Evolutionary conservation across 2,113 vertebrate species (phyloP), one percentile per base, ranked within the genome.

Genomic region (Galemys pyrenaicus): DNA sequence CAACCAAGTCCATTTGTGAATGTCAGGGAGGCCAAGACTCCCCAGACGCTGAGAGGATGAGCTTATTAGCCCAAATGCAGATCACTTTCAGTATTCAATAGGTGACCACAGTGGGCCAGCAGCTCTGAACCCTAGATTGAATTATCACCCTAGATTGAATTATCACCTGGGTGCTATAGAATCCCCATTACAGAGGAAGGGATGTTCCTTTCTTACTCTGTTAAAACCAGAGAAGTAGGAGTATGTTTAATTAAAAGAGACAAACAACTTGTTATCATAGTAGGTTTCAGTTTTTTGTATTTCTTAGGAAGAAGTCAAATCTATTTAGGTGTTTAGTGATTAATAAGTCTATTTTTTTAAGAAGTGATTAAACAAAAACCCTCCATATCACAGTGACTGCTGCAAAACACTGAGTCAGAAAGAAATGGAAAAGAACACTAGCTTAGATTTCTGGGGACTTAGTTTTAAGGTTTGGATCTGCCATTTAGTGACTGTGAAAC

Each of bases 301-400:
- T 30, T 37, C 24, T 46, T 82, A 12, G 49, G 41, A 94, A 82
- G 67, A 80, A 89, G 89, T 41, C 16, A 89, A 10, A 84, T 70
- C 4, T 65, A 67, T 87, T 90, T 90, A 83, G 44, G 80, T n/a
- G 13, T 54, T 89, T 73, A 46, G 32, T 82, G 49, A 92, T 51
- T 68, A 71, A 49, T 67, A 62, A 75, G 24, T 22, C 22, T 46
- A 11, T 83, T 70, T 91, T 56, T 58, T 89, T 49, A 49, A 73
- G 64, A 93, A 83, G 74, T 46, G 22, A 70, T 49, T 16, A 89
- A 78, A 64, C 13, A 81, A 92, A 92, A 71, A n/a, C 20, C 87
- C 30, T 84, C 11, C 22, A 60, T 64, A 39, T 28, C 26, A 39
- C 3, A 54, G 2, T 46, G 30, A 80, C 12, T 2, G 28, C 9